Base-by-base conservation (phyloP, 1,140 invertebrate genomes). In the Branchinecta lindahli region DNA sequence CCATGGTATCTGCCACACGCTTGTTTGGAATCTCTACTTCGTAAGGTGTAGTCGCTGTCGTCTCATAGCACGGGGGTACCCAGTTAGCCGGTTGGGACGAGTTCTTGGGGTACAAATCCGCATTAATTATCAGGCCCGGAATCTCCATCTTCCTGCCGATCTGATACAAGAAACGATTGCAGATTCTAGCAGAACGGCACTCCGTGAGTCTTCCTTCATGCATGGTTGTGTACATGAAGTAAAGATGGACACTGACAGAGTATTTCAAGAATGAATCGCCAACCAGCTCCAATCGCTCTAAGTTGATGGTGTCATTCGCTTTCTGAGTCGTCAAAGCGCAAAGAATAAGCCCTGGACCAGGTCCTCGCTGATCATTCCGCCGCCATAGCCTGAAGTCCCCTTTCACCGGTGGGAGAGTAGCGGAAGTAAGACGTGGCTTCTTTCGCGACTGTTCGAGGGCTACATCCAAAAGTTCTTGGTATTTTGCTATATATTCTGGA, bases 191-290 rank as follows among this genome's bases (percentile, higher is more conserved):
- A 8, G 85, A 82, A 75, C 94, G 90, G 0, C 94, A 77, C 47
- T 82, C 78, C 0, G 90, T 91, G 0, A 94, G 80, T 70, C 83
- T 82, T 0, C 92, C 92, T 78, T 96, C 92, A 72, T 86, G 83
- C 70, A 84, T 84, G 0, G 78, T 77, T 0, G 85, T 83, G 79
- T 86, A 92, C 67, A 82, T 83, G 72, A 86, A 83, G 75, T 85
- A 88, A 10, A 94, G 77, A 75, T 86, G 90, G 0, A 91, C 76
- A 8, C 87, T 88, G 10, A 84, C 80, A 6, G 85, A 85, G 73
- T 89, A 88, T 79, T 96, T 96, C 0, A 96, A 80, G 76, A 92
- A 94, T 0, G 89, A 87, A 79, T 96, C 92, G 0, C 93, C 93
- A 18, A 96, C 81, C 0, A 88, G 89, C 79, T 96, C 92, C 7